These are phyloP conservation scores for Eidolon helvum DNA, from an alignment of 2,113 vertebrate genomes.

Conservation along the genomic window DNA sequence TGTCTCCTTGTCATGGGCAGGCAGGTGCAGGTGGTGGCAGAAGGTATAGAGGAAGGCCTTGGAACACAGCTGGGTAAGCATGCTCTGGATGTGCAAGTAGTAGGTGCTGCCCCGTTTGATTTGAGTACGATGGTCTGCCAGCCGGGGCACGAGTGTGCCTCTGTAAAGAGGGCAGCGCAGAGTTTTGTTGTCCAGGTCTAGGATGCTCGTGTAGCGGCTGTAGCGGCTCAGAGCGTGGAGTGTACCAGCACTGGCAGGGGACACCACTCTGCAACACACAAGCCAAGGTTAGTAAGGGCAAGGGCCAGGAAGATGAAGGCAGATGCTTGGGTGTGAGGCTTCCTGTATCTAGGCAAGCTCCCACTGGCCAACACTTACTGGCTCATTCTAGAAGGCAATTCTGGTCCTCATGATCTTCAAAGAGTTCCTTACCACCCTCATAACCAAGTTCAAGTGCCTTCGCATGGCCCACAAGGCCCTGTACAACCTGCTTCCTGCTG, in stretches of 20 bases:
- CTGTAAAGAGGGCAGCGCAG: slow-evolving; percentile 92
- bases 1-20: slow-evolving; percentile 84
- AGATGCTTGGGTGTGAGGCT: background rate
- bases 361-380: background rate
- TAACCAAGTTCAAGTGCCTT: background rate
- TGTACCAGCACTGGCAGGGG: slow-evolving; percentile 86
- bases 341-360: background rate
- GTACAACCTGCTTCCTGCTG: background rate
- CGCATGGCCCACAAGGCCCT: background rate
- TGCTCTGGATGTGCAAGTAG: slow-evolving; percentile 92
- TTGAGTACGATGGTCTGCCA: slow-evolving; percentile 95
- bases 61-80: slow-evolving; percentile 91
- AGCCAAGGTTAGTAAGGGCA: slow-evolving; percentile 4
- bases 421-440: background rate
- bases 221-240: slow-evolving; percentile 93
- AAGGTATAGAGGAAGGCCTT: slow-evolving; percentile 96
- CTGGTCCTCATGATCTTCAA: background rate
- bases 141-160: slow-evolving; percentile 87
- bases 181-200: slow-evolving; percentile 95
- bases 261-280: slow-evolving; percentile 86
- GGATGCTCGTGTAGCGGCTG: slow-evolving; percentile 93
- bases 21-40: slow-evolving; percentile 96
- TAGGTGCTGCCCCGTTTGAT: slow-evolving; percentile 97
- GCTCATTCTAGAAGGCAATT: background rate
- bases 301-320: background rate